Percentiles rank a stretch among this genome's conserved stretches.
phyloP scores from a whole-genome alignment of 2,113 vertebrate species.

The Redunca redunca region DNA sequence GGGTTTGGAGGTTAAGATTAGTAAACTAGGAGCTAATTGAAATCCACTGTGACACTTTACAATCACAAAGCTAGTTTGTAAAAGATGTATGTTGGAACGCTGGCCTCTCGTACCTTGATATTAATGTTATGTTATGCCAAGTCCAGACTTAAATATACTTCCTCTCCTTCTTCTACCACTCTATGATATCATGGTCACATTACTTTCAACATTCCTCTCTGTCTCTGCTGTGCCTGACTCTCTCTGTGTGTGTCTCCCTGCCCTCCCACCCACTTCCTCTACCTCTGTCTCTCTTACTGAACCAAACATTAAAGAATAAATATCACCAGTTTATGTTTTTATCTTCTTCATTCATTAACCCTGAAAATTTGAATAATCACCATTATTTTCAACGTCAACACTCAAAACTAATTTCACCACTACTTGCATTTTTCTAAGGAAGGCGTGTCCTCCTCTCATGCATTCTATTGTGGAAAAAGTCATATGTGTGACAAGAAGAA shows the following conservation, averaged over 20 bases:
- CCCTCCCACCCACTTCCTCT: background rate
- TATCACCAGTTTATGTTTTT: background rate
- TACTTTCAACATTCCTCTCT: background rate
- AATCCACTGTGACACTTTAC: background rate
- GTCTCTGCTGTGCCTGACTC: background rate
- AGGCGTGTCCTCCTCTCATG: background rate
- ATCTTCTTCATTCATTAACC: background rate
- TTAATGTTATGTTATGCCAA: background rate
- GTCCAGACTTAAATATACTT: background rate
- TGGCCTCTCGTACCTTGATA: background rate
- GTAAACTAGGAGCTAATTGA: background rate
- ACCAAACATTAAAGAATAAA: background rate
- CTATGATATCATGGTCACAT: background rate
- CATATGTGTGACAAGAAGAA: background rate
- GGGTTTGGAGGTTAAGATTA: background rate
- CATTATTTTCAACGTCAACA: background rate
- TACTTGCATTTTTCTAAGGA: background rate
- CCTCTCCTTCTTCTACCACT: background rate
- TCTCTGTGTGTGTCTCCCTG: background rate
- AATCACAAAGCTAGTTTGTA: background rate
- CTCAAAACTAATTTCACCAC: background rate
- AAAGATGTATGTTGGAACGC: background rate
- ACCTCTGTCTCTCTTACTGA: background rate
- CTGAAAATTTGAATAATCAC: background rate
- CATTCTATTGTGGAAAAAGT: background rate